Conservation (phyloP, 2,797 vertebrate species). For the Acipenser transmontanus region DNA sequence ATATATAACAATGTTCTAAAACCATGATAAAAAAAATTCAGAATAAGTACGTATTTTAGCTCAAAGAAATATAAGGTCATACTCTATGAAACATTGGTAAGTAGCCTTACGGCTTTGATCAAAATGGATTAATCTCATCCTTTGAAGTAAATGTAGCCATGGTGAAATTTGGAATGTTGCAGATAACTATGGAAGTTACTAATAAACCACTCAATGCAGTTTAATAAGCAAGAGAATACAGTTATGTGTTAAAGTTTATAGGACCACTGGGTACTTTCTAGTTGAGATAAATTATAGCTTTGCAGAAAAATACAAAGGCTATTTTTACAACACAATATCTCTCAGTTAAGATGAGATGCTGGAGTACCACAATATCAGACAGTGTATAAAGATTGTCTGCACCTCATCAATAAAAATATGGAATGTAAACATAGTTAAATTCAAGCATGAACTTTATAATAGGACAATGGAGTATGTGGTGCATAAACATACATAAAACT, state of each 20-base stretch:
- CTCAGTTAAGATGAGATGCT: conserved; percentile 26
- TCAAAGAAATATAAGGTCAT: conserved; percentile 9
- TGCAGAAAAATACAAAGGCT: conserved; percentile 15
- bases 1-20: too few species aligned
- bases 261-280: conserved; percentile 29
- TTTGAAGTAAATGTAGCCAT: conserved; percentile 11
- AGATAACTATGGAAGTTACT: not conserved
- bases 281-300: conserved; percentile 28
- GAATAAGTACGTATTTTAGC: not conserved
- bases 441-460: conserved; percentile 23
- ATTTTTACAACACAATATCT: conserved; percentile 17
- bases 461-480: not conserved
- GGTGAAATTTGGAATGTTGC: conserved; percentile 12
- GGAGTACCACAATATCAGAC: conserved; percentile 32
- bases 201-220: conserved; percentile 12
- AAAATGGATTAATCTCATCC: conserved; percentile 17
- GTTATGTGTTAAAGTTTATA: conserved; percentile 12
- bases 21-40: too few species aligned
- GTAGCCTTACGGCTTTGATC: not conserved
- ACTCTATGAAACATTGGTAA: conserved; percentile 6
- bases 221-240: conserved; percentile 21
- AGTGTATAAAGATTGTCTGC: conserved; percentile 32
- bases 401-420: conserved; percentile 34
- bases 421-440: conserved; percentile 33
- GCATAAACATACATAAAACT: not conserved